Evolutionary conservation across 2,113 vertebrate genomes (phyloP).

Genomic region (Stigmatopora argus): DNA sequence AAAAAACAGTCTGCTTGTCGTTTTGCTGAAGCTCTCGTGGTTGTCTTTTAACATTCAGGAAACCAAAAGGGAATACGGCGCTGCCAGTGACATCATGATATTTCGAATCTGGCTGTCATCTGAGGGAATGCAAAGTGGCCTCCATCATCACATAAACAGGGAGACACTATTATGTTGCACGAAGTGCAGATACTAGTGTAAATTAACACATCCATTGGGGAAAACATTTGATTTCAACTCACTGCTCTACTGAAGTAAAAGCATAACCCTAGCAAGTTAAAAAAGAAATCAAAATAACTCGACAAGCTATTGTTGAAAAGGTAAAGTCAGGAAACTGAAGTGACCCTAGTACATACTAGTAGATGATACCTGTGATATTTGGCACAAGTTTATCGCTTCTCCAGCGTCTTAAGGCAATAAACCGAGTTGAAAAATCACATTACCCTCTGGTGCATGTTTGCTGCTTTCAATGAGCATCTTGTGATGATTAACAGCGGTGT

Average conservation of each 20-base stretch:
- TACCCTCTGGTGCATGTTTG: slow-evolving; percentile 1
- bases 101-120: neutral
- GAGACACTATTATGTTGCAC: neutral
- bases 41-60: neutral
- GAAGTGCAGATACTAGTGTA: too few relatives aligned
- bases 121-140: neutral
- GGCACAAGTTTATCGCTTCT: neutral
- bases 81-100: neutral
- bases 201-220: too few relatives aligned
- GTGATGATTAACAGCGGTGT: neutral
- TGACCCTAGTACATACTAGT: too few relatives aligned
- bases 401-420: neutral
- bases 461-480: slow-evolving; percentile 23
- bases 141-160: neutral
- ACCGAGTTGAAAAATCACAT: slow-evolving; percentile 17
- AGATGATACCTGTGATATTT: neutral
- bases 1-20: neutral
- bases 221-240: too few relatives aligned
- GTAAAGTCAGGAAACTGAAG: neutral
- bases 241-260: too few relatives aligned
- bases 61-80: neutral
- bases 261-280: too few relatives aligned
- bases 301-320: too few relatives aligned
- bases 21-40: neutral
- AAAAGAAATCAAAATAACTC: too few relatives aligned